Percentiles rank a stretch among this genome's conserved stretches.
phyloP scores from a whole-genome alignment of 2,113 vertebrate species.

The Natator depressus region DNA sequence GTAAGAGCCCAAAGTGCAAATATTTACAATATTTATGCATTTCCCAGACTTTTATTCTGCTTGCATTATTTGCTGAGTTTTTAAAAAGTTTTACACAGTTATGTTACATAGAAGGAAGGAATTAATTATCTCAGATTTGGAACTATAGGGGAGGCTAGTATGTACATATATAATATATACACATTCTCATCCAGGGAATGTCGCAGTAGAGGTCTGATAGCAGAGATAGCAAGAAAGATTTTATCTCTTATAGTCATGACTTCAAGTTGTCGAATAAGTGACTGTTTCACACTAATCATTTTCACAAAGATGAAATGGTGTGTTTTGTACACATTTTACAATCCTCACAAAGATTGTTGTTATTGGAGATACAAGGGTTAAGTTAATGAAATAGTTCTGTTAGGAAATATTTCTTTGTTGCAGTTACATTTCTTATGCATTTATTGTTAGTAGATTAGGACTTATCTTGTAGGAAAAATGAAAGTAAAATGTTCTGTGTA shows the following conservation, averaged over 20 bases:
- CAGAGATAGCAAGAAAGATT: neutral
- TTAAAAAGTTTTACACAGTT: neutral
- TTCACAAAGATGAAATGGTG: neutral
- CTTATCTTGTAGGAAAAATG: slow-evolving; percentile 57
- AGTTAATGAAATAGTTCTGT: neutral
- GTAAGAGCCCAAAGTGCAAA: neutral
- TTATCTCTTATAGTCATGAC: neutral
- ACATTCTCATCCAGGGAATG: neutral
- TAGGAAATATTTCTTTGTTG: slow-evolving; percentile 21
- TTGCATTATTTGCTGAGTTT: neutral
- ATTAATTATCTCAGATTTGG: neutral
- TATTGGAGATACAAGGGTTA: neutral
- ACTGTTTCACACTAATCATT: neutral
- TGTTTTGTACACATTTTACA: neutral
- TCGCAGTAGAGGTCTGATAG: neutral
- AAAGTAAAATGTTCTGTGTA: slow-evolving; percentile 50
- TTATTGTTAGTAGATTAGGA: slow-evolving; percentile 42
- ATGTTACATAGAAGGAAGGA: neutral
- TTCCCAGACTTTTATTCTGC: neutral
- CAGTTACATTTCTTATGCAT: neutral
- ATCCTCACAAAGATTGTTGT: neutral
- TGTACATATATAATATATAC: neutral
- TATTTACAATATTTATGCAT: neutral
- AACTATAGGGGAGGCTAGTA: neutral
- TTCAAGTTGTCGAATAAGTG: neutral